phyloP scores from a whole-genome alignment of 2,113 vertebrate species.

The Plecotus auritus region DNA sequence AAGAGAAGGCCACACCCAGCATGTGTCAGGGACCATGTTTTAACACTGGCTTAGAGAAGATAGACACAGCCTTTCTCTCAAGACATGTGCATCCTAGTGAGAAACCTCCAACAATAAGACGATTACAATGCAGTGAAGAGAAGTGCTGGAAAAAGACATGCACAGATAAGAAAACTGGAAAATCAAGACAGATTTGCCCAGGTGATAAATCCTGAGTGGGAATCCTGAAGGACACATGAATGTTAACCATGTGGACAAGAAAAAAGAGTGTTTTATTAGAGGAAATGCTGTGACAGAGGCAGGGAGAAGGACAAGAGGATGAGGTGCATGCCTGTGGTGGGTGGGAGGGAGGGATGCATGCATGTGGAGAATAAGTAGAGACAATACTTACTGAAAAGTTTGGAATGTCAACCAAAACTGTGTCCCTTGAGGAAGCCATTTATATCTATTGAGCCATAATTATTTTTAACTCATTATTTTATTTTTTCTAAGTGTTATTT shows the following conservation, averaged over 20 bases:
- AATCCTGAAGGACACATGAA: neutral
- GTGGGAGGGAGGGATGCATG: accelerated
- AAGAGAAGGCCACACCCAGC: neutral
- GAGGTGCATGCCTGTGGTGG: neutral
- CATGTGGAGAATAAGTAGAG: neutral
- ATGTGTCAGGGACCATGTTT: accelerated
- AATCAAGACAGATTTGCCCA: neutral
- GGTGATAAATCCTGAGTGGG: neutral
- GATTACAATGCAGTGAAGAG: neutral
- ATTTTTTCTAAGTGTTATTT: neutral
- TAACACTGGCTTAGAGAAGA: neutral
- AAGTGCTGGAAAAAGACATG: accelerated
- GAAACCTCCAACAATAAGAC: neutral
- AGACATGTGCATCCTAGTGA: neutral
- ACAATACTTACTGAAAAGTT: neutral
- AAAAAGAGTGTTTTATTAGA: neutral
- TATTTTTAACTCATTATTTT: neutral
- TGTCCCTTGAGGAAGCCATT: neutral
- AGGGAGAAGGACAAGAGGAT: neutral
- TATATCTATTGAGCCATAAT: neutral
- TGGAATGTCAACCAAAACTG: neutral
- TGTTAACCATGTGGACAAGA: neutral
- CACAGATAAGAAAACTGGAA: neutral
- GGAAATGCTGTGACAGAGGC: neutral
- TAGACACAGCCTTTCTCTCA: neutral